A percentile compares a stretch with the other conserved stretches of the same genome.
Evolutionary conservation across 2,888 invertebrate species (phyloP).

Genomic region (Nipponacmea schrenckii): DNA sequence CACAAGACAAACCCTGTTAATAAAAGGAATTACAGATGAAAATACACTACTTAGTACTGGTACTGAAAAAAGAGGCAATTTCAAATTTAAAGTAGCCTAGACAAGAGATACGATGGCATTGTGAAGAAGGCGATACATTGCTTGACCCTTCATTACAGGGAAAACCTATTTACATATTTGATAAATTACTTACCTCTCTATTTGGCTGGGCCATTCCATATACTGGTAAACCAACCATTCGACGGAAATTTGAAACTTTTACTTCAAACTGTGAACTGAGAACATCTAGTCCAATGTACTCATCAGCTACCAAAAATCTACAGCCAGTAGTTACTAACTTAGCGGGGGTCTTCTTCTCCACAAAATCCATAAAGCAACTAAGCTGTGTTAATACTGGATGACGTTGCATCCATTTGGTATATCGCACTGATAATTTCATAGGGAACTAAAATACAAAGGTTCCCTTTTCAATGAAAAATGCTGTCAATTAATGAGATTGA

Average conservation of each 20-base stretch:
- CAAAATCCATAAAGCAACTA: constrained; percentile 47
- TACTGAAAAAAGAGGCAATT: no score
- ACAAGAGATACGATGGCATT: no score
- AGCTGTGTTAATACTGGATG: constrained; percentile 55
- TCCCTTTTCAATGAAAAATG: neutral
- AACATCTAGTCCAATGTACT: constrained; percentile 62
- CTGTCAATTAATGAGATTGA: no score
- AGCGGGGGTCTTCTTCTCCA: constrained; percentile 30
- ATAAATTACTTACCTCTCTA: constrained; percentile 47
- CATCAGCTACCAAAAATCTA: constrained; percentile 58
- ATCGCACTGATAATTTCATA: constrained; percentile 47
- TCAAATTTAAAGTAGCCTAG: no score
- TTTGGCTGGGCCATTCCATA: constrained; percentile 66
- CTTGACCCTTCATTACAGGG: no score
- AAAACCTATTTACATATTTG: no score
- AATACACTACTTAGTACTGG: no score
- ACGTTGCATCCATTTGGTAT: constrained; percentile 59
- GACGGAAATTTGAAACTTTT: constrained; percentile 62
- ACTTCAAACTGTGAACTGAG: constrained; percentile 62
- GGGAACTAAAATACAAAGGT: constrained; percentile 37
- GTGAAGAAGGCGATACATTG: no score
- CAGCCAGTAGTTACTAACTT: neutral
- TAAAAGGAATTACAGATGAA: neutral
- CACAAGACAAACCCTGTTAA: constrained; percentile 56
- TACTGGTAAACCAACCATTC: constrained; percentile 57